Base-by-base conservation (phyloP, 1,140 invertebrate genomes). In the Dendrolimus punctatus region DNA sequence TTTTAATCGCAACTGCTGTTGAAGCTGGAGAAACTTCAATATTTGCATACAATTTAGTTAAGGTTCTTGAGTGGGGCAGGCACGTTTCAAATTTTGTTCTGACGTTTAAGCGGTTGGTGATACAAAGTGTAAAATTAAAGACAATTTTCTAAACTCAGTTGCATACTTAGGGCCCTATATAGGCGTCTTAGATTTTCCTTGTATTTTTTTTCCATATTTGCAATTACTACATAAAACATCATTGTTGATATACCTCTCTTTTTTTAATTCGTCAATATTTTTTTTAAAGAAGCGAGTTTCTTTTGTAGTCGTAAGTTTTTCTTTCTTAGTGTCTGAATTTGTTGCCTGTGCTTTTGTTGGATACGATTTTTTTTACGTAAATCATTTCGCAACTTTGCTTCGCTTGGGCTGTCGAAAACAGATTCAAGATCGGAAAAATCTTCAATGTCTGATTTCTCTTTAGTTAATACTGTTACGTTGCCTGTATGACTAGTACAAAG, bases 31-130 rank as follows among this genome's bases (percentile, higher is more conserved):
- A n/a, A n/a, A n/a, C n/a, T n/a, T n/a, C n/a, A n/a, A n/a, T n/a
- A n/a, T n/a, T n/a, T n/a, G n/a, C 8, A 57, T 60, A 60, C 58
- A 49, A 60, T 49, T 49, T 60, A 40, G 49, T 10, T 49, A 60
- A 37, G 4, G 57, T 59, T 51, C 52, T 47, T 42, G 47, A 49
- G 48, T 59, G 57, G 38, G 57, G 57, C 42, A 55, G 53, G 46
- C 57, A 59, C 6, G 39, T 59, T n/a, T 59, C 36, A 40, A 55
- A 59, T n/a, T 46, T 48, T 42, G n/a, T 55, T 51, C 57, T 52
- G 6, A 60, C 51, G 44, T 49, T 53, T 55, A 60, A 2, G 49
- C 53, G 45, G 48, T 54, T 39, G 53, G 57, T 8, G 52, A 59
- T 1, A 42, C 42, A 48, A 55, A 59, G 43, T 55, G 41, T 41